Evolutionary conservation across 2,888 invertebrate genomes (phyloP), one percentile per base, ranked within the genome.

Genomic region (Phania funesta): DNA sequence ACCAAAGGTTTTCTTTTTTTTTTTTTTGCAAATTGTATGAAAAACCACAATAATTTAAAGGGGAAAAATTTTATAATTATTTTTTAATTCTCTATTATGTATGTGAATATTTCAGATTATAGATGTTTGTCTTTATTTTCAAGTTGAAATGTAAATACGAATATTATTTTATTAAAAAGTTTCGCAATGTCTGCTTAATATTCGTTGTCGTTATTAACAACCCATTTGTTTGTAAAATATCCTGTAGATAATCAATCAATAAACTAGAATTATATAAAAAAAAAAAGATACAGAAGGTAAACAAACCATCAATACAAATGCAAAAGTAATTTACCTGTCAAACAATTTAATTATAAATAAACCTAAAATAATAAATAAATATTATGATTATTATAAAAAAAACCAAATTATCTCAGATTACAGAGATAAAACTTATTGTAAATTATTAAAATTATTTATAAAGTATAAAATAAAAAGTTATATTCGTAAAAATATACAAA

Each of bases 381-480:
- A 74, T 9, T 13, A 52, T 35, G 16, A 73, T 56, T 48, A 73
- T 75, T 58, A 82, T 70, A 41, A 78, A 18, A 48, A 71, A 65
- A 65, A 76, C 6, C 46, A 78, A 78, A 64, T 82, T 74, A 82
- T 78, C 82, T 82, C 78, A 82, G 74, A 78, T 70, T 65, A 78
- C 64, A 60, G 58, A 75, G 20, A 75, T 78, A 71, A 78, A 78
- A 9, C 70, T 70, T 70, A 78, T 70, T 84, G 81, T 84, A 84
- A 81, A 84, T 84, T 84, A 80, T 62, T 84, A 84, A 87, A 86
- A 84, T 74, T 86, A 84, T 82, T 74, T 83, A 76, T 85, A 85
- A 75, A 67, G 60, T 67, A 67, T 83, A 84, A 81, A 62, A 52
- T 35, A 78, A 84, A 81, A 76, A 67, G 76, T 70, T 84, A 83